Conservation (phyloP, 2,113 vertebrate genomes). For the Crotalus horridus region DNA sequence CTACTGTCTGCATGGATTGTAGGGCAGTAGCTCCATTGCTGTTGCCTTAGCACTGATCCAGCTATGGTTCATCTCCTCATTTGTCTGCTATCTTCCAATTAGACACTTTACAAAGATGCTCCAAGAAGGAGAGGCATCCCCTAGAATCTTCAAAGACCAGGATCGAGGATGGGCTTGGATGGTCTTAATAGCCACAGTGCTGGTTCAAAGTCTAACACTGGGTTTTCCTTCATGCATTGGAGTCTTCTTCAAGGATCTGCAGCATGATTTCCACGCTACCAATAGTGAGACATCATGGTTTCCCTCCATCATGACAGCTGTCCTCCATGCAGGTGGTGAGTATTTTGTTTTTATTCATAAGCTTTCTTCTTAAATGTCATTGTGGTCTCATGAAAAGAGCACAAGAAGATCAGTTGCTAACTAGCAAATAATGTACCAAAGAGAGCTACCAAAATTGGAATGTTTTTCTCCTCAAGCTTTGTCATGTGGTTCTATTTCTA, state of each 20-base stretch:
- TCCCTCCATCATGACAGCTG: slow-evolving; percentile 86
- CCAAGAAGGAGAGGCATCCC: slow-evolving; percentile 26
- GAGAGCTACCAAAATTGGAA: not conserved
- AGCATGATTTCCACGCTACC: slow-evolving; percentile 83
- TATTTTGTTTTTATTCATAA: not conserved
- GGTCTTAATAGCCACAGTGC: slow-evolving; percentile 78
- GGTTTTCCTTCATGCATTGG: slow-evolving; percentile 83
- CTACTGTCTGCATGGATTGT: slow-evolving; percentile 8
- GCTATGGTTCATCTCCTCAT: not conserved
- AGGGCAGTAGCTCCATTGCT: not conserved
- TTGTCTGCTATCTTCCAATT: not conserved
- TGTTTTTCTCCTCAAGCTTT: not conserved
- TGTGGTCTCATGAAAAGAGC: not conserved
- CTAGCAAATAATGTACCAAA: not conserved
- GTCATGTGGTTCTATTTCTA: not conserved
- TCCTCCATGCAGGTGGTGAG: slow-evolving; percentile 86
- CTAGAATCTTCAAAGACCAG: not conserved
- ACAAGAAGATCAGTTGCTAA: not conserved
- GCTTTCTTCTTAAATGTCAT: not conserved
- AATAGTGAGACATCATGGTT: slow-evolving; percentile 93
- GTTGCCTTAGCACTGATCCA: fast-evolving
- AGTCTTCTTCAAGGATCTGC: slow-evolving; percentile 88
- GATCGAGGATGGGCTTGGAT: slow-evolving; percentile 86
- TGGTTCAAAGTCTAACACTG: slow-evolving; percentile 81
- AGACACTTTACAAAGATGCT: slow-evolving; percentile 49